phyloP scores from a whole-genome alignment of 2,113 vertebrate genomes.

The Vanacampus margaritifer region DNA sequence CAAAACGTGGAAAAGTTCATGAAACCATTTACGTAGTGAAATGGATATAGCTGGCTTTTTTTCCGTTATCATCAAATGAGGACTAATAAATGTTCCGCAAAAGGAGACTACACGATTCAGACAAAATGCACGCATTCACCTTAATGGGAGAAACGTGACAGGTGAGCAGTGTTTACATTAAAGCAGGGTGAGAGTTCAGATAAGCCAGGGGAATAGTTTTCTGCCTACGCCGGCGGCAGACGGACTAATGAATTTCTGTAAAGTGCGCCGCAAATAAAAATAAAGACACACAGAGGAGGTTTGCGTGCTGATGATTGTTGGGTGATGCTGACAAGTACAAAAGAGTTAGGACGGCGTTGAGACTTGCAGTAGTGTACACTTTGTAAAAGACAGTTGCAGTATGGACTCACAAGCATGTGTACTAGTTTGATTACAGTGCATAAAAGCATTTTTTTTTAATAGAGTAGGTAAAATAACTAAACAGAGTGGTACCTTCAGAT shows the following conservation, averaged over 20 bases:
- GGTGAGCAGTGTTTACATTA: slow-evolving; percentile 64
- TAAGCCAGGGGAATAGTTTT: slow-evolving; percentile 63
- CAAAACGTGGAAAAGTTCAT: neutral
- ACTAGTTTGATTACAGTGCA: neutral
- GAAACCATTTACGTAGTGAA: neutral
- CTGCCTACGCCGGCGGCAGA: slow-evolving; percentile 67
- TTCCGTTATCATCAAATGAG: slow-evolving; percentile 14
- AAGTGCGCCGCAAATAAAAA: slow-evolving; percentile 66
- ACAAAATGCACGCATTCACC: slow-evolving; percentile 57
- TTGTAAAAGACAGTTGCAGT: slow-evolving; percentile 27
- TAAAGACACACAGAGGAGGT: slow-evolving; percentile 68
- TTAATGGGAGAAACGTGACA: slow-evolving; percentile 68
- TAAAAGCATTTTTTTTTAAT: too few species aligned
- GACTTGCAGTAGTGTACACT: slow-evolving; percentile 54
- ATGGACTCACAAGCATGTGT: slow-evolving; percentile 2
- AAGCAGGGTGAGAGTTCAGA: slow-evolving; percentile 64
- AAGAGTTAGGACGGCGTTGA: slow-evolving; percentile 40
- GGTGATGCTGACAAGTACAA: slow-evolving; percentile 59
- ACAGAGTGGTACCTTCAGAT: too few species aligned
- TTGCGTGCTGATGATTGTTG: slow-evolving; percentile 58
- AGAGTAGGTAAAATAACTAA: too few species aligned
- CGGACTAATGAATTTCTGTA: slow-evolving; percentile 69
- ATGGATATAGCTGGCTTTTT: neutral
- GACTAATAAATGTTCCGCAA: slow-evolving; percentile 27
- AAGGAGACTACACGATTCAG: slow-evolving; percentile 40